Evolutionary conservation across 2,113 vertebrate species (phyloP), one percentile per base, ranked within the genome.

Genomic region (Corynorhinus townsendii): DNA sequence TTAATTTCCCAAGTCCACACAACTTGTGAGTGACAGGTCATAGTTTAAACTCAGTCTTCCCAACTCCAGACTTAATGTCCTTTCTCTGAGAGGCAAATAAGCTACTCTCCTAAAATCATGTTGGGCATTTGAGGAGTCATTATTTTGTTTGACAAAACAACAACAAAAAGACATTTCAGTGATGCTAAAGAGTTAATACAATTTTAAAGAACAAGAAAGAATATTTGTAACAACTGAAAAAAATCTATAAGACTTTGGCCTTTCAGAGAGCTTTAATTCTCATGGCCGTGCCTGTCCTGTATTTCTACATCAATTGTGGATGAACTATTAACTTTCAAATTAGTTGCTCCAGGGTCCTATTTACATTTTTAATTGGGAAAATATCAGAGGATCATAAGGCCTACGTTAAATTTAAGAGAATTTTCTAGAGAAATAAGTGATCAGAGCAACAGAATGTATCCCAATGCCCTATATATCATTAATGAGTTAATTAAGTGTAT

Each of bases 401-500:
- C 64, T 64, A 95, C 93, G 66, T 91, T 93, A 94, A 97, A 97
- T 52, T 83, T 52, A 77, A 84, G 45, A 82, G 54, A 90, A 92
- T 96, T 95, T 93, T 94, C 54, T 28, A 93, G 52, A 88, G 69
- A 92, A 75, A 62, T 93, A 90, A 90, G 86, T 86, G 52, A 92
- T 95, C 79, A 90, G 88, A 95, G 90, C 54, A 96, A 64, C 40
- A 90, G 43, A 93, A 90, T 76, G 5, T 77, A 94, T 95, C 95
- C 89, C 79, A 82, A 77, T 73, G 89, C 86, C 88, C 56, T 97
- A 90, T 90, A 80, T 95, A 81, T 96, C 84, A 91, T 95, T 97
- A 96, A 97, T 94, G 94, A 93, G 92, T 97, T 95, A 93, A 96
- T 97, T 97, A 96, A 95, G 89, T 97, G 10, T 96, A 97, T 97